Evolutionary conservation across 2,113 vertebrate genomes (phyloP).

Genomic region (Gymnarchus niloticus): DNA sequence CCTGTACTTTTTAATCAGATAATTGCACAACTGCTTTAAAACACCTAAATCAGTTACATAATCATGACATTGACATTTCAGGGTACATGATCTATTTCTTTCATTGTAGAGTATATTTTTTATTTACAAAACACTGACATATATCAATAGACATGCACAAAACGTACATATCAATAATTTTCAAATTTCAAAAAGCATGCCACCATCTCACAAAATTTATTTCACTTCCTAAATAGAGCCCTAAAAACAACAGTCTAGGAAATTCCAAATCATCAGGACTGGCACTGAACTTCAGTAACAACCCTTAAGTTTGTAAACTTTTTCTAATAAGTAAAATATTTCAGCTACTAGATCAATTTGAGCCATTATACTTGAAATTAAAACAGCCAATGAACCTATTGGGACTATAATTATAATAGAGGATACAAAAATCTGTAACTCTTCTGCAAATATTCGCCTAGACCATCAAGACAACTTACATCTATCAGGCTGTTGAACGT

Average conservation of each 20-base stretch:
- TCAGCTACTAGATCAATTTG: not conserved
- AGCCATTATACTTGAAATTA: constrained; percentile 3
- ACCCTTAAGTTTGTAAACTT: constrained; percentile 27
- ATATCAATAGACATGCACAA: not conserved
- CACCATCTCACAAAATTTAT: not conserved
- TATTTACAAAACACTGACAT: not conserved
- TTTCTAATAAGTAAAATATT: constrained; percentile 9
- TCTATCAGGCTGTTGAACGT: not conserved
- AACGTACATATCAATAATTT: not conserved
- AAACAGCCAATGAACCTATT: not conserved
- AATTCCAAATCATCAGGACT: constrained; percentile 54
- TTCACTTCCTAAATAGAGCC: not conserved
- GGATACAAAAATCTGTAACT: not conserved
- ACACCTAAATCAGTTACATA: not conserved
- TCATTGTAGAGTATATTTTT: not conserved
- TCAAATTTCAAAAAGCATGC: not conserved
- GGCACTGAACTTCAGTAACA: constrained; percentile 62
- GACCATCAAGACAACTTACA: not conserved
- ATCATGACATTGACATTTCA: not conserved
- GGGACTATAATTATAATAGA: not conserved
- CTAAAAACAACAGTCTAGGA: too few species aligned
- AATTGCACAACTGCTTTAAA: not conserved
- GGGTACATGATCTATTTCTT: not conserved
- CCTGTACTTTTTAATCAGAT: not conserved
- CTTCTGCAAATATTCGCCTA: not conserved